Evolutionary conservation across 92 coral and sea anemone genomes (phyloP).

Genomic region (Ricordea florida): DNA sequence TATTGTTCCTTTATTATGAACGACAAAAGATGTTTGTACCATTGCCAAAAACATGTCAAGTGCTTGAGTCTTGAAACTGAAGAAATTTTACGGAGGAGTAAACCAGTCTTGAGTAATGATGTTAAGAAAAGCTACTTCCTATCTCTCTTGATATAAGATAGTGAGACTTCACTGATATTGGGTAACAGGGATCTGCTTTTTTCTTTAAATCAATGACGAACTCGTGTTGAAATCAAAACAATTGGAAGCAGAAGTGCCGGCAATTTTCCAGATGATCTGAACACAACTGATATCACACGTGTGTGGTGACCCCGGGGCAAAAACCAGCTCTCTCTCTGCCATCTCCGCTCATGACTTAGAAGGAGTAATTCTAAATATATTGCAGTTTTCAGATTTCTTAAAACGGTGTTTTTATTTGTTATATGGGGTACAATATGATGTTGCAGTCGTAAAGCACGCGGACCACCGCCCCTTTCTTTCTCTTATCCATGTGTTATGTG

Average conservation of each 20-base stretch:
- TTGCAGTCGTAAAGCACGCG: conserved; percentile 13
- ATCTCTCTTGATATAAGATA: no score
- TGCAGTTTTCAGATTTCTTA: not conserved
- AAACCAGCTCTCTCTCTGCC: not conserved
- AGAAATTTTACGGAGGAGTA: not conserved
- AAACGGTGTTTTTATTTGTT: not conserved
- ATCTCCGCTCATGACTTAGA: not conserved
- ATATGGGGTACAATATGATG: not conserved
- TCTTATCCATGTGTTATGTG: conserved; percentile 5
- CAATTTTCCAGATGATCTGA: not conserved
- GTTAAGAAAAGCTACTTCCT: conserved; percentile 5
- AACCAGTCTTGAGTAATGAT: not conserved
- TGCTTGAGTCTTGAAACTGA: not conserved
- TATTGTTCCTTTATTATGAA: not conserved
- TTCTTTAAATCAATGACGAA: not conserved
- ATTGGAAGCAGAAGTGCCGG: not conserved
- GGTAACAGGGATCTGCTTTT: conserved; percentile 6
- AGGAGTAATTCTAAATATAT: not conserved
- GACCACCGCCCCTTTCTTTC: not conserved
- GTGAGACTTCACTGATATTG: not conserved
- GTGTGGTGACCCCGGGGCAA: not conserved
- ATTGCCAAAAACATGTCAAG: conserved; percentile 29
- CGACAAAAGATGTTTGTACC: conserved; percentile 1
- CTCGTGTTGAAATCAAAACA: conserved; percentile 18
- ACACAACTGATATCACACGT: not conserved